These are phyloP conservation scores for Daktulosphaira vitifoliae DNA, from an alignment of 1,140 invertebrate genomes.

Conservation along the genomic window DNA sequence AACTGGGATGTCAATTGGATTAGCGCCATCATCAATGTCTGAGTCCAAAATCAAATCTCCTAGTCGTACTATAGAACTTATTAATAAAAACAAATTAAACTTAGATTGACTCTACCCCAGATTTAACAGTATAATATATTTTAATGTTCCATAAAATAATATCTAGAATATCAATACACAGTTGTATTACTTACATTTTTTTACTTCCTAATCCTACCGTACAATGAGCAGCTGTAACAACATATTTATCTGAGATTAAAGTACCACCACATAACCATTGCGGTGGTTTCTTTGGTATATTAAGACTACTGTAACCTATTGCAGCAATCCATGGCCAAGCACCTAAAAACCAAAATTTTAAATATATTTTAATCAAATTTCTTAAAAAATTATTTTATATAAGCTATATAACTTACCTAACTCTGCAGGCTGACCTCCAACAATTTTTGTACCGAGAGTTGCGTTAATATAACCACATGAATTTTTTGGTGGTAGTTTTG, in stretches of 20 bases:
- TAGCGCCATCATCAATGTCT: conserved; percentile 41
- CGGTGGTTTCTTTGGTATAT: conserved; percentile 11
- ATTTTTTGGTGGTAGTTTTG: background rate
- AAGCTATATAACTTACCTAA: too few relatives aligned
- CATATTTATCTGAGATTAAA: conserved; percentile 58
- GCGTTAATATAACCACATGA: background rate
- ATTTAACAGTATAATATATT: too few relatives aligned
- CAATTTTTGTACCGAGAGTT: conserved; percentile 15
- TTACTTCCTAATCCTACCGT: conserved; percentile 13
- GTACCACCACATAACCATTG: conserved; percentile 54
- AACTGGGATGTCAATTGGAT: conserved; percentile 42
- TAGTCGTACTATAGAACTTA: conserved; percentile 35
- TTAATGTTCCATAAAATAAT: too few relatives aligned
- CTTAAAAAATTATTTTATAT: too few relatives aligned
- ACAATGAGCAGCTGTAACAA: conserved; percentile 46
- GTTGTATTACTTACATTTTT: conserved; percentile 32
- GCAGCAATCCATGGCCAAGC: conserved; percentile 42
- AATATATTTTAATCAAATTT: too few relatives aligned
- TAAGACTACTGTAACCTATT: conserved; percentile 49
- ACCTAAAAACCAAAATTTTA: too few relatives aligned
- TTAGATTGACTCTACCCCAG: too few relatives aligned
- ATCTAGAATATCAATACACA: too few relatives aligned
- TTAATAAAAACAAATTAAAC: too few relatives aligned
- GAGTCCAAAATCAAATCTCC: conserved; percentile 44
- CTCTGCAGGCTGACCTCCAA: conserved; percentile 33